These are phyloP conservation scores for Sterrhoptilus dennistouni DNA, from an alignment of 2,113 vertebrate species.

Conservation along the genomic window DNA sequence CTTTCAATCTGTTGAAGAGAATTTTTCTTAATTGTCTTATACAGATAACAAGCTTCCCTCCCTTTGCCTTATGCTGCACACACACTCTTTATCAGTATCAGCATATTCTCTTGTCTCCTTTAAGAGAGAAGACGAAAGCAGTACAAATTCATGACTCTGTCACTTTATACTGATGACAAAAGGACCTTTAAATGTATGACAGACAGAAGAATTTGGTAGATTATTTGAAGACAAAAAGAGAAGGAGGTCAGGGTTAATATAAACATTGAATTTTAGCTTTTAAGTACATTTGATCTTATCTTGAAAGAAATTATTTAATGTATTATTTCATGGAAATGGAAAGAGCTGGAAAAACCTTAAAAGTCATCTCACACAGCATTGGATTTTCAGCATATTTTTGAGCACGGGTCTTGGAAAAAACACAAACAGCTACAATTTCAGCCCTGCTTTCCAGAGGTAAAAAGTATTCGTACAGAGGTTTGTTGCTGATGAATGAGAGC, in stretches of 20 bases:
- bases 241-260: constrained; percentile 18
- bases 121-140: background rate
- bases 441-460: background rate
- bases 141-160: background rate
- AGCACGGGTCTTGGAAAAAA: background rate
- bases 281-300: constrained; percentile 13
- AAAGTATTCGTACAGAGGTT: background rate
- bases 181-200: background rate
- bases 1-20: background rate
- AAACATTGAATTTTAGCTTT: constrained; percentile 5
- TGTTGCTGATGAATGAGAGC: background rate
- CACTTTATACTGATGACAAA: background rate
- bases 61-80: background rate
- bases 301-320: constrained; percentile 21
- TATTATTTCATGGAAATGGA: background rate
- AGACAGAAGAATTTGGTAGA: background rate
- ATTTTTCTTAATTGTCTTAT: background rate
- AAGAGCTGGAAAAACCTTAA: constrained; percentile 2
- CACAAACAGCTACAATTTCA: background rate
- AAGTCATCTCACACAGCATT: background rate
- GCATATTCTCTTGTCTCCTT: background rate
- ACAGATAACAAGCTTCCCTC: background rate
- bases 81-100: background rate
- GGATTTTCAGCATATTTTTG: constrained; percentile 16
- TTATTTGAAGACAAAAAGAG: constrained; percentile 16